phyloP scores from a whole-genome alignment of 1,140 invertebrate genomes.

The Drosophila trapezifrons region DNA sequence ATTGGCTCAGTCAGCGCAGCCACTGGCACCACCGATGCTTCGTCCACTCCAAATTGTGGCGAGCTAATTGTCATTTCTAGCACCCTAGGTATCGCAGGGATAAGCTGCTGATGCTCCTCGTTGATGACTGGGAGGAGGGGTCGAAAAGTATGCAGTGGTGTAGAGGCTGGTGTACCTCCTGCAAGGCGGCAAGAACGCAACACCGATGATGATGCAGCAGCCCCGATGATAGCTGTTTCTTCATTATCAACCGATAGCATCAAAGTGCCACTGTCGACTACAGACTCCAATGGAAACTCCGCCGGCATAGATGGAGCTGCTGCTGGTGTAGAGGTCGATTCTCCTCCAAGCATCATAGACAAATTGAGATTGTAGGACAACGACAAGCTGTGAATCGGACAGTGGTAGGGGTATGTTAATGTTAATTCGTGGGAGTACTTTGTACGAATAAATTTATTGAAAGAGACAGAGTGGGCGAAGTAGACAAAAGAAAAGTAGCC shows the following conservation, averaged over 20 bases:
- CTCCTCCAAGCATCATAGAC: background rate
- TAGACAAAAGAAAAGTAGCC: background rate
- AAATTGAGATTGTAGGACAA: slow-evolving; percentile 6
- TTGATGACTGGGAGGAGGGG: slow-evolving; percentile 49
- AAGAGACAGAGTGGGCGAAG: background rate
- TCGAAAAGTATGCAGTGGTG: slow-evolving; percentile 39
- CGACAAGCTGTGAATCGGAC: slow-evolving; percentile 31
- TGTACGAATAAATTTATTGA: background rate
- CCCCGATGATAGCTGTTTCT: background rate
- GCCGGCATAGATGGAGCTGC: slow-evolving; percentile 1
- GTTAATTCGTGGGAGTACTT: background rate
- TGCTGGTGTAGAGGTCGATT: background rate
- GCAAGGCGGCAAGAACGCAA: slow-evolving; percentile 4
- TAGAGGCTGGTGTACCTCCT: slow-evolving; percentile 17
- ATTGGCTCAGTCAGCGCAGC: too few species aligned
- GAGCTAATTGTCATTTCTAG: slow-evolving; percentile 24
- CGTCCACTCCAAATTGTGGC: background rate
- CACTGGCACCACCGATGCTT: background rate
- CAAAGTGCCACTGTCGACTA: background rate
- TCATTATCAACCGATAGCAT: background rate
- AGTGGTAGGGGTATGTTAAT: slow-evolving; percentile 3
- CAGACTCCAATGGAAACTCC: slow-evolving; percentile 2
- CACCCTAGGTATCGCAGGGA: slow-evolving; percentile 8
- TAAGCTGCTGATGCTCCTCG: slow-evolving; percentile 41
- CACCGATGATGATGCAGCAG: background rate